Evolutionary conservation across 2,797 vertebrate genomes (phyloP).

Genomic region (Coluber constrictor): DNA sequence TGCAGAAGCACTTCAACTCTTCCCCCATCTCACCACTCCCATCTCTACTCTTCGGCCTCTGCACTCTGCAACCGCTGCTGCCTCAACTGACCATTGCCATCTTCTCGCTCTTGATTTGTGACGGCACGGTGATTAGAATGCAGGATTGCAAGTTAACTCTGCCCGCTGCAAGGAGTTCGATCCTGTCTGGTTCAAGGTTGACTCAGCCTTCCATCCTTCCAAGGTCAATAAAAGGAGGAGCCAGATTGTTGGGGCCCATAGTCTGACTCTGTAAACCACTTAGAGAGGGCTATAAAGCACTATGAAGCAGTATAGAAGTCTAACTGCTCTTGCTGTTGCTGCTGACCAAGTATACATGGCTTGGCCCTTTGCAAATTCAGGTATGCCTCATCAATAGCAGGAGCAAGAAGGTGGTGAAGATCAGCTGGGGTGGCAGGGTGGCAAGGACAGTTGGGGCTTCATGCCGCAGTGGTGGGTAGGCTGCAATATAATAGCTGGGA

Average conservation of each 20-base stretch:
- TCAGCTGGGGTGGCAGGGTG: neutral
- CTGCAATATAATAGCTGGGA: neutral
- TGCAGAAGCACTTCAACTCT: neutral
- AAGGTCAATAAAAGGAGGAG: neutral
- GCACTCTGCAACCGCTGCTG: neutral
- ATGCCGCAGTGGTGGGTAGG: neutral
- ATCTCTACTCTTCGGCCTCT: neutral
- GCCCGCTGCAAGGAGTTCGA: neutral
- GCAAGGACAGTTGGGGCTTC: neutral
- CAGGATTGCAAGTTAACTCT: neutral
- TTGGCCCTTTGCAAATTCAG: neutral
- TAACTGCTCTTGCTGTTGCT: neutral
- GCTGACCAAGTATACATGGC: neutral
- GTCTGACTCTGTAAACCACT: neutral
- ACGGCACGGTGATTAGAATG: neutral
- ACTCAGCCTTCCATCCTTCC: too few relatives aligned
- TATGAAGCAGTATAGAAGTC: too few relatives aligned
- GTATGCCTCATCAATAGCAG: neutral
- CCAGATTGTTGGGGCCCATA: neutral
- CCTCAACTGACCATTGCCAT: neutral
- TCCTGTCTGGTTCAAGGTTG: neutral
- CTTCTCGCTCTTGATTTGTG: neutral
- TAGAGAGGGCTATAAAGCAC: neutral
- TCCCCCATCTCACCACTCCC: neutral
- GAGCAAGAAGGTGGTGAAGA: neutral